A percentile compares a stretch with the other conserved stretches of the same genome.
These are phyloP conservation scores for Eubasilissa splendida DNA, from an alignment of 2,888 invertebrate species.

Conservation along the genomic window DNA sequence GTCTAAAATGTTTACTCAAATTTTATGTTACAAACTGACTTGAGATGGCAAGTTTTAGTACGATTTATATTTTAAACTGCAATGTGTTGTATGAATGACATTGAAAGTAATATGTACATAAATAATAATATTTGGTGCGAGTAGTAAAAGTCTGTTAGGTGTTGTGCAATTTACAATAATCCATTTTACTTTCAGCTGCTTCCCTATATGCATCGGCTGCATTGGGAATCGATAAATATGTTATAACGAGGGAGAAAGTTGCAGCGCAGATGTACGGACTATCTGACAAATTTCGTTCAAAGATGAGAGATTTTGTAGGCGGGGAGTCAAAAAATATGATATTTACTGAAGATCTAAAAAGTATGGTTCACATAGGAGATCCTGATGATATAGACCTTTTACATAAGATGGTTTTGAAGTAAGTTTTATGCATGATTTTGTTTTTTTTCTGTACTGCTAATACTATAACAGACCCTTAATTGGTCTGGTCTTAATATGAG, in stretches of 20 bases:
- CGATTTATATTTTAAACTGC: too few relatives aligned
- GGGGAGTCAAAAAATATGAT: constrained; percentile 76
- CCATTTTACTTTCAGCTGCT: constrained; percentile 62
- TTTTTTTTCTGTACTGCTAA: too few relatives aligned
- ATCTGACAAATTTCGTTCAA: constrained; percentile 77
- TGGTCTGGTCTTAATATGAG: too few relatives aligned
- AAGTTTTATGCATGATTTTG: constrained; percentile 59
- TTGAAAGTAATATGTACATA: too few relatives aligned
- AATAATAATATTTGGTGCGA: too few relatives aligned
- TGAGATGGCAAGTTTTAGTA: too few relatives aligned
- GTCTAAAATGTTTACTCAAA: too few relatives aligned
- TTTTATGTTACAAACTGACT: too few relatives aligned
- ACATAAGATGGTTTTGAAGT: constrained; percentile 81
- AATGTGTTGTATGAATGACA: too few relatives aligned
- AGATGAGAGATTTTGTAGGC: constrained; percentile 78
- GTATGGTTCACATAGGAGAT: constrained; percentile 82
- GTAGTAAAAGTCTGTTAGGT: too few relatives aligned
- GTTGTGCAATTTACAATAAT: too few relatives aligned
- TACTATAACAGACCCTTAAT: too few relatives aligned
- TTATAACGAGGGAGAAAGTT: constrained; percentile 70
- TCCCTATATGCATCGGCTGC: constrained; percentile 73
- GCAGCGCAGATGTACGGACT: constrained; percentile 76
- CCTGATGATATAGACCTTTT: constrained; percentile 77
- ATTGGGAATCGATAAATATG: constrained; percentile 77
- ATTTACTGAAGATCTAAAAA: constrained; percentile 89